Base-by-base conservation (phyloP, 2,888 invertebrate species). In the Masnerella sp. region DNA sequence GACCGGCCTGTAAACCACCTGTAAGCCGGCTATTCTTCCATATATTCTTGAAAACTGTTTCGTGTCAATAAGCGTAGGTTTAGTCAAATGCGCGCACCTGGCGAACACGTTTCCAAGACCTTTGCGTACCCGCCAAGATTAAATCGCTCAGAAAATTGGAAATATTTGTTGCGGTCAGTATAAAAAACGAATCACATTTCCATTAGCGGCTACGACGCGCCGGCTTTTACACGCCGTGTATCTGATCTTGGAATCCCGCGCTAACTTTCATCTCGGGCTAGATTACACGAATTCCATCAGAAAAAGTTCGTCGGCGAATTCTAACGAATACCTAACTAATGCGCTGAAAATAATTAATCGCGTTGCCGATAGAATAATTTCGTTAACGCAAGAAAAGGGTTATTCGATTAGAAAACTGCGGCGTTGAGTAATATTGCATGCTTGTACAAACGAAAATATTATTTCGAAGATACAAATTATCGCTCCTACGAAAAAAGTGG, bases 141-240 rank as follows among this genome's bases (percentile, higher is more conserved):
- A 56, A 62, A 70, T 70, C 56, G 62, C 56, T 70, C 54, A 70
- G 70, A 70, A 70, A 70, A 70, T 70, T 56, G 70, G 62, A 70
- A 70, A 70, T 62, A 62, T 64, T 56, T 70, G 62, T 62, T 64
- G 49, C 45, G 42, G 34, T 12, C 14, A 30, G 7, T 25, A 64
- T 51, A 58, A 59, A 59, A 62, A 54, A 52, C 54, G 62, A 69
- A 69, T 69, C 62, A 47, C 45, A 54, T 54, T 54, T 52, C 45
- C 52, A 69, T 69, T 61, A 54, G 36, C 2, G 28, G 18, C 17
- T 34, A 54, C 30, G 51, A 28, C 12, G 32, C 42, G 8, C 18
- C 25, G 42, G 25, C 38, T 32, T 45, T 25, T 59, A 38, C 14
- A 36, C 28, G 9, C 5, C 14, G 28, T 1, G 14, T 36, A 43